Base-by-base conservation (phyloP, 2,888 invertebrate species). In the Cistogaster globosa region DNA sequence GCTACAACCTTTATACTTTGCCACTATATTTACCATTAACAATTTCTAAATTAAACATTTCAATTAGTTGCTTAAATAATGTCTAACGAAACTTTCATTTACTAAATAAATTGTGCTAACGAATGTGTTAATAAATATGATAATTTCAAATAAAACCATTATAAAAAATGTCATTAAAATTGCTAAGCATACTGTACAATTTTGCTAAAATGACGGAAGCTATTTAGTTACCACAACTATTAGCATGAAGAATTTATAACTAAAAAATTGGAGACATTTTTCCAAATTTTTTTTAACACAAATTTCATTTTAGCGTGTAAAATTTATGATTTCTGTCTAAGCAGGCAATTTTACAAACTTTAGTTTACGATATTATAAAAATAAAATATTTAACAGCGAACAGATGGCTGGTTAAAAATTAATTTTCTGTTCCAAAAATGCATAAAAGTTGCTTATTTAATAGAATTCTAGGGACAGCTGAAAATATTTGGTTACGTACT, bases 281-380 rank as follows among this genome's bases (percentile, higher is more conserved):
- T 12, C 42, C 42, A 12, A 42, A 11, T 42, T 1, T 4, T 42
- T 42, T 42, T 42, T 2, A 42, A 42, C 9, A 42, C 11, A 65
- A 79, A 45, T 58, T 72, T 48, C 26, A 68, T 68, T 81, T 45
- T 38, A 75, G 60, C 67, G 72, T 83, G 77, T 12, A 42, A 42
- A 42, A 7, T 32, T 2, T 32, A 32, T 42, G 8, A 42, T 42
- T 42, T 42, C 1, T 42, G 42, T 12, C 12, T 42, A 42, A 42
- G 42, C 42, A 42, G 8, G 42, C 48, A 62, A 78, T 83, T 74
- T 68, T 14, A 55, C 51, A 53, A 60, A 32, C 48, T 51, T 45
- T 38, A 48, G 11, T 51, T 14, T 38, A 58, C 45, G 3, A 42
- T 32, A 12, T 42, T 20, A 57, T 14, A 51, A 42, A 48, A 67